phyloP scores from a whole-genome alignment of 30 jellyfish, hydroid and myxozoan species.

The Phacellophora camtschatica region DNA sequence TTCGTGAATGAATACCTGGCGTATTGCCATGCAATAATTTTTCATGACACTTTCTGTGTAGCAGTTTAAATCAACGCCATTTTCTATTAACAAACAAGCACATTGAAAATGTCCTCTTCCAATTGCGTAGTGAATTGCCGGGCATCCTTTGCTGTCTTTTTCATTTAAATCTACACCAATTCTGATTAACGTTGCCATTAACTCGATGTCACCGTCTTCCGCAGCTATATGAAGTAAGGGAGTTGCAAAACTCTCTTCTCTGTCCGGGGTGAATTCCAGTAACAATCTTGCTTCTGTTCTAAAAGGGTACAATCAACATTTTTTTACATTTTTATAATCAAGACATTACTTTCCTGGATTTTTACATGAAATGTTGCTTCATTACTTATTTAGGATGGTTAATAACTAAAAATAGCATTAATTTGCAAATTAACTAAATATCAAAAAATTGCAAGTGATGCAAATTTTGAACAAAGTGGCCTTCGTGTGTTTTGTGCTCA shows the following conservation, averaged over 20 bases:
- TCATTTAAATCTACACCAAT: constrained; percentile 95
- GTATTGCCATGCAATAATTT: constrained; percentile 72
- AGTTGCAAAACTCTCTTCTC: constrained; percentile 27
- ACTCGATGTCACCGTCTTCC: constrained; percentile 77
- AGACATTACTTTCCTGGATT: too few relatives aligned
- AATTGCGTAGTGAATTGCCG: constrained; percentile 95
- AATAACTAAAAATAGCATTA: too few relatives aligned
- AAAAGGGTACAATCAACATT: neutral
- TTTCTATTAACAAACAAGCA: constrained; percentile 72
- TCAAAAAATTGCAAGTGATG: too few relatives aligned
- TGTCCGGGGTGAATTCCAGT: constrained; percentile 20
- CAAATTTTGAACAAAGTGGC: too few relatives aligned
- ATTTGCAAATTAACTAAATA: too few relatives aligned
- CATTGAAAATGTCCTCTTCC: constrained; percentile 80
- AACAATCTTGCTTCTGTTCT: neutral
- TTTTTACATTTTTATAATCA: too few relatives aligned
- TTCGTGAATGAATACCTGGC: constrained; percentile 38
- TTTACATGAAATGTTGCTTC: too few relatives aligned
- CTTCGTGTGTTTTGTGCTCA: too few relatives aligned
- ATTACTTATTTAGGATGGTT: too few relatives aligned
- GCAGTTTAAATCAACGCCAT: constrained; percentile 70
- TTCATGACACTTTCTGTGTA: constrained; percentile 70
- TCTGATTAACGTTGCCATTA: constrained; percentile 60
- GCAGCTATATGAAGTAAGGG: constrained; percentile 96
- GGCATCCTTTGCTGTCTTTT: constrained; percentile 90